A percentile compares a stretch with the other conserved stretches of the same genome.
Evolutionary conservation across 2,113 vertebrate species (phyloP).

Genomic region (Scytalopus superciliaris): DNA sequence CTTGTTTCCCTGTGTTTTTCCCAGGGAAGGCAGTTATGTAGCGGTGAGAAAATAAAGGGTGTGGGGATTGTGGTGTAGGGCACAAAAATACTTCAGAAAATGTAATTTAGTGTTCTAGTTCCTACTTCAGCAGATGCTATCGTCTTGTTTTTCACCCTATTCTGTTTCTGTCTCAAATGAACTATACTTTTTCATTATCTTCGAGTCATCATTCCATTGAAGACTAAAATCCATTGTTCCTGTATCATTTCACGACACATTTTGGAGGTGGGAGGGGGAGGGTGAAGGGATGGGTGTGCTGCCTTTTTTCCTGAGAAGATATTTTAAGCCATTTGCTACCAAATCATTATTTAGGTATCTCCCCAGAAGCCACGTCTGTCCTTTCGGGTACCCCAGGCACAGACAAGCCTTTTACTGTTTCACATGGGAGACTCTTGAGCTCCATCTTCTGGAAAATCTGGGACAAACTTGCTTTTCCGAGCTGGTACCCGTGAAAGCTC

Average conservation of each 20-base stretch:
- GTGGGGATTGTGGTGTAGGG: no score
- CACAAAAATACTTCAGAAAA: neutral
- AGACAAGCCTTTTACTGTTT: fast-evolving
- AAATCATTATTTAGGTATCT: neutral
- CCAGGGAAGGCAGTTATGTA: neutral
- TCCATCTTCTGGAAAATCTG: slow-evolving; percentile 53
- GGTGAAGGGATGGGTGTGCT: neutral
- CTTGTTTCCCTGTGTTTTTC: neutral
- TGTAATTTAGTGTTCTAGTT: neutral
- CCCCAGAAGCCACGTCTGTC: neutral
- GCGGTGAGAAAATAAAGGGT: neutral
- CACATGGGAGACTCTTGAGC: slow-evolving; percentile 47
- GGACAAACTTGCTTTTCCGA: neutral
- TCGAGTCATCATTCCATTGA: neutral
- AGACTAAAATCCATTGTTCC: neutral
- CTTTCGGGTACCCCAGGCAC: neutral
- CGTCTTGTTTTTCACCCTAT: neutral
- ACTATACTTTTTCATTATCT: neutral
- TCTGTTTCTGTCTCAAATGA: neutral
- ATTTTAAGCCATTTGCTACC: neutral
- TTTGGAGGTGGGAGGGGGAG: neutral
- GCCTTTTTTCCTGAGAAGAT: neutral
- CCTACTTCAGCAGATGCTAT: neutral
- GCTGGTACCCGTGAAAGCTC: neutral
- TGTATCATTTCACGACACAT: neutral